Percentiles rank a stretch among this genome's conserved stretches.
Evolutionary conservation across 2,113 vertebrate species (phyloP).

Genomic region (Limnothrissa miodon): DNA sequence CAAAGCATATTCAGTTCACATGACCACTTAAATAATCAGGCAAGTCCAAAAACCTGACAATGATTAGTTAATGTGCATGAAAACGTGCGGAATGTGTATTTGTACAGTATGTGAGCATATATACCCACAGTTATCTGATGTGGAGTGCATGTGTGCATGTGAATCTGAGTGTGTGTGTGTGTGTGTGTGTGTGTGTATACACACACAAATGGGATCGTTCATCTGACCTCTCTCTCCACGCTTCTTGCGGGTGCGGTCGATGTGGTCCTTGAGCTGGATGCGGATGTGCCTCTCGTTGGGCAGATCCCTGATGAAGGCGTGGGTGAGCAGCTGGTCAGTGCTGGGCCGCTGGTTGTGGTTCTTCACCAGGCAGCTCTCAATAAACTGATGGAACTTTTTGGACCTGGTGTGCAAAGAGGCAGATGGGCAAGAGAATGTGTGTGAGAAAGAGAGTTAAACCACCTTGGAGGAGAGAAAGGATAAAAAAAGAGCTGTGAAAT

Average conservation of each 20-base stretch:
- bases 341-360: constrained; percentile 86
- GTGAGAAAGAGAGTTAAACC: not conserved
- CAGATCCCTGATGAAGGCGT: constrained; percentile 88
- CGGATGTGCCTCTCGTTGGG: constrained; percentile 92
- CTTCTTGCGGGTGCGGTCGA: constrained; percentile 96
- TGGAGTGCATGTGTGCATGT: not conserved
- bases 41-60: no score
- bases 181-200: not conserved
- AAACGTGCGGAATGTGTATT: no score
- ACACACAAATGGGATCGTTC: not conserved
- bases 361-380: constrained; percentile 93
- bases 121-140: not conserved
- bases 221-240: constrained; percentile 87
- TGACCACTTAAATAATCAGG: no score
- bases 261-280: constrained; percentile 98
- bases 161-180: not conserved
- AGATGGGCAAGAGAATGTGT: not conserved
- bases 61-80: no score
- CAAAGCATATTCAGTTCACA: no score
- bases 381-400: constrained; percentile 94
- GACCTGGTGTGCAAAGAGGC: constrained; percentile 74
- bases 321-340: constrained; percentile 90
- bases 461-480: no score
- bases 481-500: not conserved
- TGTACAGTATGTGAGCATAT: not conserved